Conservation (phyloP, 2,113 vertebrate species). For the Malaclemys terrapin region DNA sequence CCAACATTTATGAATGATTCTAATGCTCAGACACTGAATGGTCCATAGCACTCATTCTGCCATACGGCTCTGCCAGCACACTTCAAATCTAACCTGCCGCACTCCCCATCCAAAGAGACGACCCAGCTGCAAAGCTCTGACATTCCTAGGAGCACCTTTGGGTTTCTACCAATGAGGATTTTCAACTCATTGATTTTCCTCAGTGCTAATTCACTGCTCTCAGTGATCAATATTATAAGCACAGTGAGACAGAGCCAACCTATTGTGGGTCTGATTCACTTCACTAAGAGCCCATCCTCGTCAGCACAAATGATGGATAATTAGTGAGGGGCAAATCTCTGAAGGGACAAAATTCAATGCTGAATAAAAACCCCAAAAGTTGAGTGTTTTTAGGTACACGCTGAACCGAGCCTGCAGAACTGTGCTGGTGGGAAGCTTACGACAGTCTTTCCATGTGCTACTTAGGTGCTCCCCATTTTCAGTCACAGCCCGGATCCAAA, state of each 20-base stretch:
- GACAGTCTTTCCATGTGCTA: background rate
- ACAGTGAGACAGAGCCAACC: background rate
- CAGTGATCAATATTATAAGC: background rate
- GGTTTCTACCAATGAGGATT: background rate
- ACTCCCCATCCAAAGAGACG: background rate
- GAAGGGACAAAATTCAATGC: background rate
- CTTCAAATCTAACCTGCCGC: background rate
- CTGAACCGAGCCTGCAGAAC: background rate
- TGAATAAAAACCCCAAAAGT: background rate
- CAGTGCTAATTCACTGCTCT: background rate
- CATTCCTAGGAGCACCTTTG: background rate
- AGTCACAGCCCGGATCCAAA: background rate
- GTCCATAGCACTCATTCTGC: background rate
- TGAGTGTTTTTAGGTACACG: background rate
- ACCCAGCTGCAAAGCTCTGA: background rate
- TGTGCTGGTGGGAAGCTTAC: background rate
- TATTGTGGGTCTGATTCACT: background rate
- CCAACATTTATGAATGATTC: accelerated
- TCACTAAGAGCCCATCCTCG: background rate
- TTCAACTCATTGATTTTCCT: background rate
- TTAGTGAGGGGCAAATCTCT: background rate
- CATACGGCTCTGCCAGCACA: background rate
- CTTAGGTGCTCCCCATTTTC: background rate
- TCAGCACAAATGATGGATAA: background rate
- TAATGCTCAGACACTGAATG: background rate